A percentile compares a stretch with the other conserved stretches of the same genome.
phyloP scores from a whole-genome alignment of 2,797 vertebrate genomes.

The Margarornis squamiger region DNA sequence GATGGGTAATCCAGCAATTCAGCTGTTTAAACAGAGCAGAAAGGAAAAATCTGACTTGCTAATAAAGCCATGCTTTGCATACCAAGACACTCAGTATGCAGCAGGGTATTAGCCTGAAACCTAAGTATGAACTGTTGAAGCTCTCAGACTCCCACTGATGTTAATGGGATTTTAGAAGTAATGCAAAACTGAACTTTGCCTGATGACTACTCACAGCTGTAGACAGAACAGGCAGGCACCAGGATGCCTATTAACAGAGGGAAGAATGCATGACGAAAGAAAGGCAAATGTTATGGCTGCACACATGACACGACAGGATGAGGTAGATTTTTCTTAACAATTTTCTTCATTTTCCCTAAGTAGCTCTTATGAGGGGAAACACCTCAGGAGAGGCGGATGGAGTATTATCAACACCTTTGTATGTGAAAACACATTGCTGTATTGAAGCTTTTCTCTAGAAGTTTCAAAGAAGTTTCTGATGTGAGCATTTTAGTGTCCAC shows the following conservation, averaged over 20 bases:
- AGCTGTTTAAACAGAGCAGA: background rate
- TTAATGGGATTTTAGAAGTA: background rate
- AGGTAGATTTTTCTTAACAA: background rate
- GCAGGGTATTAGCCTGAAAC: background rate
- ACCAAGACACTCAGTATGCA: background rate
- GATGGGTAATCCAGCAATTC: constrained; percentile 70
- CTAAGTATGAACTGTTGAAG: background rate
- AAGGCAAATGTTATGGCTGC: background rate
- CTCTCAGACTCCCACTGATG: background rate
- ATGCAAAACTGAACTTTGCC: background rate
- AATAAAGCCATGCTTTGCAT: background rate
- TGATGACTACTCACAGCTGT: background rate
- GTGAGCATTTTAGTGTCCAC: background rate
- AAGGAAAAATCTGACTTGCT: background rate
- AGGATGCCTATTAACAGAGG: background rate
- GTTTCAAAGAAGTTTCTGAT: background rate
- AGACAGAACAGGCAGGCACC: background rate
- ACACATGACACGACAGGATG: background rate
- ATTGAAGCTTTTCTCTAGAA: background rate
- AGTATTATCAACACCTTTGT: background rate
- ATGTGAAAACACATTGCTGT: background rate
- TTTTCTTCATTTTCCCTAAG: background rate
- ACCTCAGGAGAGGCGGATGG: background rate
- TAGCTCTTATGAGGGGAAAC: background rate
- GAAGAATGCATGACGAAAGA: background rate